These are phyloP conservation scores for Platalea minor DNA, from an alignment of 2,797 vertebrate species.

Conservation along the genomic window DNA sequence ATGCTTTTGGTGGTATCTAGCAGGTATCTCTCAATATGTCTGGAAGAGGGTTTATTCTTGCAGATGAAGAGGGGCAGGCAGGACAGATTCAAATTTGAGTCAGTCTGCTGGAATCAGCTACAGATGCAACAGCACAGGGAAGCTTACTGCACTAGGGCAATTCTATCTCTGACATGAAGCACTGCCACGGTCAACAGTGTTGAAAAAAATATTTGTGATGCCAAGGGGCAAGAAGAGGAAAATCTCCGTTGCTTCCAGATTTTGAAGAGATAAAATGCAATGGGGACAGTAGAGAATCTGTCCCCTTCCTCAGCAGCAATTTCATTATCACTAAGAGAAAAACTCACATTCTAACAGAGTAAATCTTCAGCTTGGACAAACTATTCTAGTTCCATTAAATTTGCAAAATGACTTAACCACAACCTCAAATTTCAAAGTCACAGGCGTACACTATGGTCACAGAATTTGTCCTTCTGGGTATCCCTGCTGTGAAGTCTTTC, in stretches of 20 bases:
- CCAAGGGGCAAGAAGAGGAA: not conserved
- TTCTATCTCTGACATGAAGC: not conserved
- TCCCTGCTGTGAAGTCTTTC: not conserved
- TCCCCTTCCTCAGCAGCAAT: not conserved
- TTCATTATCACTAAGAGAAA: not conserved
- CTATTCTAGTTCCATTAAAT: not conserved
- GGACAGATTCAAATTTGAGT: not conserved
- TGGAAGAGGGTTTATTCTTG: not conserved
- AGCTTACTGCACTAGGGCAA: not conserved
- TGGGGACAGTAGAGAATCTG: not conserved
- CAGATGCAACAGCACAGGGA: not conserved
- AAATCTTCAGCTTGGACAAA: not conserved
- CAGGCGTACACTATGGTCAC: not conserved
- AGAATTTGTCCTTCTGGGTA: not conserved
- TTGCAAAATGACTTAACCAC: not conserved
- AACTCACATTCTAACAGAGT: not conserved
- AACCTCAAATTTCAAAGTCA: not conserved
- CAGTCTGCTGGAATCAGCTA: not conserved
- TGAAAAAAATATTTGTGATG: not conserved
- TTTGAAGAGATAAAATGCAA: not conserved
- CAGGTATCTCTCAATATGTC: not conserved
- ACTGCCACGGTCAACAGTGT: not conserved
- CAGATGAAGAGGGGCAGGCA: not conserved
- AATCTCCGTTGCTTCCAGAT: not conserved
- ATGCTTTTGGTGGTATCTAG: not conserved